Conservation (phyloP, 2,113 vertebrate genomes). For the Suricata suricatta region DNA sequence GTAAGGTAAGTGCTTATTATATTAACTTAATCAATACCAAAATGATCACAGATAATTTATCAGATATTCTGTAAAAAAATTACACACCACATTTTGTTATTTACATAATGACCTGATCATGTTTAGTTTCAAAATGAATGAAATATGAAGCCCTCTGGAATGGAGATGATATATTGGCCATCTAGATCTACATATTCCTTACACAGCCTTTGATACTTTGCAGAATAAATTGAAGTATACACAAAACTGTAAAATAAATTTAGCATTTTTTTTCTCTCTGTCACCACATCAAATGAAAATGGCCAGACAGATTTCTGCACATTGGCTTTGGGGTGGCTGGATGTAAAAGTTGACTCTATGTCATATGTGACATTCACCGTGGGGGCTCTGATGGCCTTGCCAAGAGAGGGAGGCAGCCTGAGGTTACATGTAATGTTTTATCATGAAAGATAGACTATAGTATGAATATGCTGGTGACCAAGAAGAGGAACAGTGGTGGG, state of each 20-base stretch:
- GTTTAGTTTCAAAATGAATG: not conserved
- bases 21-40: conserved; percentile 27
- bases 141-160: not conserved
- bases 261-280: not conserved
- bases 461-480: not conserved
- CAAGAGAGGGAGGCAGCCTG: not conserved
- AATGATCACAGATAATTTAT: not conserved
- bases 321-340: fast-evolving
- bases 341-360: fast-evolving
- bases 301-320: not conserved
- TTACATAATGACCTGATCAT: not conserved
- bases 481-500: fast-evolving
- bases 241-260: not conserved
- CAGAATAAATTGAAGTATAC: not conserved
- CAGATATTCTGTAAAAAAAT: conserved; percentile 48
- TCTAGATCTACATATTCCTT: not conserved
- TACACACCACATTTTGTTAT: not conserved
- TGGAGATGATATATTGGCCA: not conserved
- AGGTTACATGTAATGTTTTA: not conserved
- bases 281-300: not conserved
- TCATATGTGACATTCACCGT: fast-evolving
- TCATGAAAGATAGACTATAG: not conserved
- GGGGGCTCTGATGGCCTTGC: not conserved
- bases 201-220: not conserved
- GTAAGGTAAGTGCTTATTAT: not conserved